Evolutionary conservation across 2,888 invertebrate genomes (phyloP), one percentile per base, ranked within the genome.

Genomic region (Xanthostigma xanthostigma): DNA sequence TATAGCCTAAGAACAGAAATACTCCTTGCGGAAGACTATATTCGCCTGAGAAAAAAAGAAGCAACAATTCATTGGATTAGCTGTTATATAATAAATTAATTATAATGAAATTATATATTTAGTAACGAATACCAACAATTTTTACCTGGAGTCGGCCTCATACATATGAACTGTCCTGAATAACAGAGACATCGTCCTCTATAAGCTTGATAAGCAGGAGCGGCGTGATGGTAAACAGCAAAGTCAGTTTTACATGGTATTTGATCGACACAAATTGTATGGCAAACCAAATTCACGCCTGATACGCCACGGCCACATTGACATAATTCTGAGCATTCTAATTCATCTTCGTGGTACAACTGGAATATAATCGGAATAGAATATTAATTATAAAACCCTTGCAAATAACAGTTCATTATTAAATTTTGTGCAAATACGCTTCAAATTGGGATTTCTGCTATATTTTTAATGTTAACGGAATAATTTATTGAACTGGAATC

Each of bases 161-260:
- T 89, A 70, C 91, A 91, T 69, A 91, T 90, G 68, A 92, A 91
- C 54, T 85, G 81, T 36, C 91, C 90, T 17, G 89, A 89, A 70
- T 91, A 91, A 69, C 91, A 92, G 58, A 90, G 79, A 68, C 92
- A 92, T 51, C 88, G 78, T 39, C 91, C 90, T 39, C 90, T 76
- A 65, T 84, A 89, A 9, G 91, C 91, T 67, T 89, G 89, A 70
- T 89, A 91, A 48, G 89, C 86, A 8, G 91, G 90, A 2, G 89
- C 86, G 38, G 87, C 86, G 68, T 92, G 92, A 61, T 87, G 87
- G 73, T 90, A 92, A 68, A 85, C 86, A 45, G 91, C 91, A 57
- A 88, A 79, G 54, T 88, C 81, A 10, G 89, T 89, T 57, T 88
- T 85, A 69, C 91, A 92, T 3, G 89, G 86, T 51, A 84, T 85